Conservation (phyloP, 2,797 vertebrate species). For the Microctenopoma steveboyesi region DNA sequence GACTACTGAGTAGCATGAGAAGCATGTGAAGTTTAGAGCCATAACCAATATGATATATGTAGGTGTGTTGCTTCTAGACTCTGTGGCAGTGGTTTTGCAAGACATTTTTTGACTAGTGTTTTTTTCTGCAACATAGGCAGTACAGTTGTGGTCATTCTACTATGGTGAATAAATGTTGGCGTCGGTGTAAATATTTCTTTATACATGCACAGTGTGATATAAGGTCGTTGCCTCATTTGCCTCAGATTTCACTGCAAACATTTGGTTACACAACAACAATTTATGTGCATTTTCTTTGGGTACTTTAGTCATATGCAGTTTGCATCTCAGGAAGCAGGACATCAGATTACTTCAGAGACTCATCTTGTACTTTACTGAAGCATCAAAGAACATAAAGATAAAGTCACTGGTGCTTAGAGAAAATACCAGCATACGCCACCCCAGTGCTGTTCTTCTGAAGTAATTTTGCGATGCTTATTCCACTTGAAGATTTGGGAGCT, state of each 20-base stretch:
- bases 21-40: slow-evolving; percentile 16
- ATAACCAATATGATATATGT: slow-evolving; percentile 54
- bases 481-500: slow-evolving; percentile 26
- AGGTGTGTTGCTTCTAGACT: slow-evolving; percentile 9
- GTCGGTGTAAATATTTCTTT: neutral
- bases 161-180: neutral
- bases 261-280: slow-evolving; percentile 19
- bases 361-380: slow-evolving; percentile 44
- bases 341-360: slow-evolving; percentile 34
- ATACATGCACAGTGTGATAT: slow-evolving; percentile 1
- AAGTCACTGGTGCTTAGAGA: slow-evolving; percentile 40
- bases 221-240: slow-evolving; percentile 20
- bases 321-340: slow-evolving; percentile 18
- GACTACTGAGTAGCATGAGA: slow-evolving; percentile 36
- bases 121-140: neutral
- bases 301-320: slow-evolving; percentile 12
- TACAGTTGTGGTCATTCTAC: neutral
- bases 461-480: slow-evolving; percentile 31
- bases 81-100: slow-evolving; percentile 8
- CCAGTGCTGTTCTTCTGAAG: slow-evolving; percentile 11
- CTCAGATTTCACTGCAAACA: slow-evolving; percentile 1
- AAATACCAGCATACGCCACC: slow-evolving; percentile 27
- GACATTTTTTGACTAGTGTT: slow-evolving; percentile 17
- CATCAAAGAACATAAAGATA: slow-evolving; percentile 50
- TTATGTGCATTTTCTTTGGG: slow-evolving; percentile 2